These are phyloP conservation scores for Piscicola geometra DNA, from an alignment of 2,888 invertebrate species.

Conservation along the genomic window DNA sequence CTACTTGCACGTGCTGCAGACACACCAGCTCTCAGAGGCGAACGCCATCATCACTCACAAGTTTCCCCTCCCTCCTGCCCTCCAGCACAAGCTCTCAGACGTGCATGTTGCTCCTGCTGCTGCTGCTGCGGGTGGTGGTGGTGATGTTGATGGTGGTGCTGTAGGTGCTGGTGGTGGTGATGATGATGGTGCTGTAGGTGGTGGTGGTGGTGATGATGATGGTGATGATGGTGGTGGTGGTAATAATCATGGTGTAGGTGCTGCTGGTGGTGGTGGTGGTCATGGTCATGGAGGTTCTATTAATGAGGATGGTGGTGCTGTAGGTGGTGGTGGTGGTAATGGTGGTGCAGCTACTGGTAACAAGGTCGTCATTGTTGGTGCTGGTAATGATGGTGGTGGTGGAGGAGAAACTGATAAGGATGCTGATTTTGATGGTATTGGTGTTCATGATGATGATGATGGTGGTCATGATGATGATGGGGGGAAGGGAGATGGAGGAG, in stretches of 20 bases:
- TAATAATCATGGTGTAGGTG: background rate
- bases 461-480: background rate
- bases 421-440: constrained; percentile 45
- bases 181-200: background rate
- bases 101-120: background rate
- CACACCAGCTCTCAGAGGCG: background rate
- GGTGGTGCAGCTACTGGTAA: background rate
- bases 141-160: constrained; percentile 16
- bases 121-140: constrained; percentile 3
- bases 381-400: background rate
- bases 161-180: background rate
- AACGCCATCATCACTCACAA: background rate
- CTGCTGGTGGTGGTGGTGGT: background rate
- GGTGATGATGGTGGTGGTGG: background rate
- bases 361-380: background rate
- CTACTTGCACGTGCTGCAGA: background rate
- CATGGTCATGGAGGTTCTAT: background rate
- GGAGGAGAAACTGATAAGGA: constrained; percentile 35
- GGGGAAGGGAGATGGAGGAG: background rate
- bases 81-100: background rate
- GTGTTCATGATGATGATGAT: background rate
- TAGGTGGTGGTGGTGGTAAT: background rate
- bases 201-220: background rate
- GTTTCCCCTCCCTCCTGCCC: background rate
- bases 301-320: too few species aligned